These are phyloP conservation scores for Drosophila yooni DNA, from an alignment of 2,888 invertebrate genomes.

Conservation along the genomic window DNA sequence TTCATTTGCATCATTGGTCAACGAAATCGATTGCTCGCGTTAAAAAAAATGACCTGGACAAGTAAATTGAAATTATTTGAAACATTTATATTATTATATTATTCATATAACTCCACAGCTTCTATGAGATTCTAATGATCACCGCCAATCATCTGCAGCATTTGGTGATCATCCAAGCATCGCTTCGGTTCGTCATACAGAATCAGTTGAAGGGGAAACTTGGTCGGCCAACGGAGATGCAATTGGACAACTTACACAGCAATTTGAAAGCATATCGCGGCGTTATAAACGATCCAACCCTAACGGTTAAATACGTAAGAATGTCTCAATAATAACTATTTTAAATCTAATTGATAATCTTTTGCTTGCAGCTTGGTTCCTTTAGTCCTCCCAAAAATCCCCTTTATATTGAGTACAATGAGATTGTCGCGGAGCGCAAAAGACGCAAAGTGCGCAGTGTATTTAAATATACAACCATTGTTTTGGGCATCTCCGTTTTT, in stretches of 20 bases:
- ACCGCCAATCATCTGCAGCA: constrained; percentile 84
- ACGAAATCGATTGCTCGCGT: constrained; percentile 80
- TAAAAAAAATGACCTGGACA: constrained; percentile 56
- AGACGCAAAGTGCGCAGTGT: constrained; percentile 72
- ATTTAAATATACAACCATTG: constrained; percentile 82
- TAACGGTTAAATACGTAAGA: constrained; percentile 83
- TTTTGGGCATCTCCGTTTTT: constrained; percentile 81
- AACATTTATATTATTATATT: neutral
- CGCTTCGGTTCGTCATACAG: constrained; percentile 76
- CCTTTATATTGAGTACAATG: constrained; percentile 82
- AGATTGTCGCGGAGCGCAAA: constrained; percentile 77
- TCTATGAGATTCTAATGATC: constrained; percentile 83
- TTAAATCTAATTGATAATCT: neutral
- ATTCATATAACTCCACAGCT: constrained; percentile 61
- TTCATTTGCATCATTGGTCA: constrained; percentile 84
- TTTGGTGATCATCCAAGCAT: constrained; percentile 79
- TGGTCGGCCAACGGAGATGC: constrained; percentile 63
- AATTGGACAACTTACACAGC: constrained; percentile 58
- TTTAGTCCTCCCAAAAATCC: constrained; percentile 82
- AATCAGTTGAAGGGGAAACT: constrained; percentile 54
- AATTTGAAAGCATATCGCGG: constrained; percentile 73
- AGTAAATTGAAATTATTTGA: constrained; percentile 39
- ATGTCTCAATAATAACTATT: neutral
- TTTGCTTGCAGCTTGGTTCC: constrained; percentile 71
- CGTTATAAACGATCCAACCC: constrained; percentile 71